phyloP scores from a whole-genome alignment of 2,113 vertebrate genomes.

The western clawed frog (Xenopus tropicalis) region DNA sequence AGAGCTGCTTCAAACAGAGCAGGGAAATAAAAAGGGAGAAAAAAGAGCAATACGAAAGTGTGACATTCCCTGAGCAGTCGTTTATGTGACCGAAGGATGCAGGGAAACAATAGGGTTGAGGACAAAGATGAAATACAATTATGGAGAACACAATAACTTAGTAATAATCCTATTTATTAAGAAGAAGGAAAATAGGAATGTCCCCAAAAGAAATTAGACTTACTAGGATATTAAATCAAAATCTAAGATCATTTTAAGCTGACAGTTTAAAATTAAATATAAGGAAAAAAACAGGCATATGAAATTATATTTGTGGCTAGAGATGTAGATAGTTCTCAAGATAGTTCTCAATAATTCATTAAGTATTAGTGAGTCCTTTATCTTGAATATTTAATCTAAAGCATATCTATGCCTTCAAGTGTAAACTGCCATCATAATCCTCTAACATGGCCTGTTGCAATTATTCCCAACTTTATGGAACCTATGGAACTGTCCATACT shows the following conservation, averaged over 20 bases:
- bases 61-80: slow-evolving; percentile 5
- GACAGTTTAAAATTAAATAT: neutral
- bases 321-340: no score
- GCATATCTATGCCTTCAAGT: no score
- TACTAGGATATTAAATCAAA: neutral
- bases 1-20: slow-evolving; percentile 35
- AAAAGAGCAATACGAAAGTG: slow-evolving; percentile 14
- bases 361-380: no score
- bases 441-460: no score
- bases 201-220: neutral
- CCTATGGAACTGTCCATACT: no score
- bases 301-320: no score
- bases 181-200: slow-evolving; percentile 12
- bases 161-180: slow-evolving; percentile 26
- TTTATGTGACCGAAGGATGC: slow-evolving; percentile 7
- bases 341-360: no score
- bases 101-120: slow-evolving; percentile 16
- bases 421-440: no score
- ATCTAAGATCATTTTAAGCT: slow-evolving; percentile 5
- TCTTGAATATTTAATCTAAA: no score
- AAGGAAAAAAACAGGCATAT: neutral
- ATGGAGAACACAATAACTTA: slow-evolving; percentile 21
- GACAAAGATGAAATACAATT: slow-evolving; percentile 25
- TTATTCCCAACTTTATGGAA: no score
- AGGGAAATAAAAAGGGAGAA: neutral